Percentiles rank a stretch among this genome's conserved stretches.
Evolutionary conservation across 2,113 vertebrate genomes (phyloP).

Genomic region (Crocuta crocuta): DNA sequence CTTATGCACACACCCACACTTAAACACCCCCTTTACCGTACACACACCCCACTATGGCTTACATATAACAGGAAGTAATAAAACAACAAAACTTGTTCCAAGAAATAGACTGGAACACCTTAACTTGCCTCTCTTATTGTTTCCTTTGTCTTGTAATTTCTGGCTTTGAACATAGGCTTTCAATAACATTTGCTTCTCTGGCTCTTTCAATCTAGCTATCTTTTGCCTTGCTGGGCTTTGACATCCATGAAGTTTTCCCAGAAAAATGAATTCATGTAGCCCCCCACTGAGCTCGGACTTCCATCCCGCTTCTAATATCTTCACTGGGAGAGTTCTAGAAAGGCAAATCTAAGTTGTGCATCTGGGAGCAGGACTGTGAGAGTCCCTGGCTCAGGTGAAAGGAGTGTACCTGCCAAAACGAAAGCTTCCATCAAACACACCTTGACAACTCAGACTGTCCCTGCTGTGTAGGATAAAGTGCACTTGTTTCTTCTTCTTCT

Average conservation of each 20-base stretch:
- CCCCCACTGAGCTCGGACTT: too few species aligned
- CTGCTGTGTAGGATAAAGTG: neutral
- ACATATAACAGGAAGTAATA: neutral
- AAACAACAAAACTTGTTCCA: conserved; percentile 44
- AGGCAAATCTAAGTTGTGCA: neutral
- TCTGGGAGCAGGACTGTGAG: neutral
- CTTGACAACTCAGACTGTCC: neutral
- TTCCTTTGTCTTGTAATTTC: neutral
- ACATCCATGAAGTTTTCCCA: neutral
- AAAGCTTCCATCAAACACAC: neutral
- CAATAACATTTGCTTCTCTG: neutral
- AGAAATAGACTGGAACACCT: neutral
- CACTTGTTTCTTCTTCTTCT: neutral
- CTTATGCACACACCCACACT: neutral
- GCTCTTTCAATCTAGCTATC: neutral
- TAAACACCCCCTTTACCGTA: neutral
- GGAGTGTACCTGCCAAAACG: neutral
- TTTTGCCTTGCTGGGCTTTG: neutral
- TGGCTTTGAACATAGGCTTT: neutral
- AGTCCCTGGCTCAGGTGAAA: neutral
- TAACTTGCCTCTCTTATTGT: neutral
- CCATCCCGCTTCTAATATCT: neutral
- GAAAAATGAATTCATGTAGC: neutral
- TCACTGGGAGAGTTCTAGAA: conserved; percentile 1
- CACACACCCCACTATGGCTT: neutral